Evolutionary conservation across 2,797 vertebrate genomes (phyloP).

Genomic region (Darevskia mixta): DNA sequence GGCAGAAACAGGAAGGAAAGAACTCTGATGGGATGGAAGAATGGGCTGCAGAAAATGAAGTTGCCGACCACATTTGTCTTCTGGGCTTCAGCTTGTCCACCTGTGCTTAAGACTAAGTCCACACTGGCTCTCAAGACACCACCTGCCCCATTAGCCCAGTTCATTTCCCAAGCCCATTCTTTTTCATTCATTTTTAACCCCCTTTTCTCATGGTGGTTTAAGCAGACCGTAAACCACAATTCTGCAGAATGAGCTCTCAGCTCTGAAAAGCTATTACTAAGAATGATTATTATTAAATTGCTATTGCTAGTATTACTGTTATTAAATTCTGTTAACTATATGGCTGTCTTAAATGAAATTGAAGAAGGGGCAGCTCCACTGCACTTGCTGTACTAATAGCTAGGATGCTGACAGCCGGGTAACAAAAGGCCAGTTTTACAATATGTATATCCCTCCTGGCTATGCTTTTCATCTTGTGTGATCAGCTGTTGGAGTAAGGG

Average conservation of each 20-base stretch:
- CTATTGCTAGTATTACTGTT: not conserved
- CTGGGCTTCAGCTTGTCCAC: not conserved
- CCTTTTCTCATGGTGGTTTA: constrained; percentile 19
- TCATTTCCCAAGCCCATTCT: not conserved
- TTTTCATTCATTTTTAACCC: not conserved
- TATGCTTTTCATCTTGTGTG: constrained; percentile 72
- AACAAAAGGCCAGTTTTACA: constrained; percentile 55
- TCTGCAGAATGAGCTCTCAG: not conserved
- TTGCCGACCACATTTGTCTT: not conserved
- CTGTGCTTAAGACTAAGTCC: not conserved
- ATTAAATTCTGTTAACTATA: constrained; percentile 29
- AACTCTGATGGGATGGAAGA: no score
- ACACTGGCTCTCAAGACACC: not conserved
- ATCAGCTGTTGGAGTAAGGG: constrained; percentile 76
- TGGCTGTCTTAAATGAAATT: not conserved
- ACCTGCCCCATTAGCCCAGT: not conserved
- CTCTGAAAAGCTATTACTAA: constrained; percentile 16
- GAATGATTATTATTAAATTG: constrained; percentile 39
- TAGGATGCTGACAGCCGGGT: constrained; percentile 44
- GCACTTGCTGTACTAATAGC: constrained; percentile 16
- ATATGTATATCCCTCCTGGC: constrained; percentile 57
- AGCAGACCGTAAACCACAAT: not conserved
- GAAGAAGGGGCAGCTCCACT: constrained; percentile 39
- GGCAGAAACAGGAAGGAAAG: no score
- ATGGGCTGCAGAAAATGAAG: no score